phyloP scores from a whole-genome alignment of 1,140 invertebrate species.

The Stenopsyche tienmushanensis region DNA sequence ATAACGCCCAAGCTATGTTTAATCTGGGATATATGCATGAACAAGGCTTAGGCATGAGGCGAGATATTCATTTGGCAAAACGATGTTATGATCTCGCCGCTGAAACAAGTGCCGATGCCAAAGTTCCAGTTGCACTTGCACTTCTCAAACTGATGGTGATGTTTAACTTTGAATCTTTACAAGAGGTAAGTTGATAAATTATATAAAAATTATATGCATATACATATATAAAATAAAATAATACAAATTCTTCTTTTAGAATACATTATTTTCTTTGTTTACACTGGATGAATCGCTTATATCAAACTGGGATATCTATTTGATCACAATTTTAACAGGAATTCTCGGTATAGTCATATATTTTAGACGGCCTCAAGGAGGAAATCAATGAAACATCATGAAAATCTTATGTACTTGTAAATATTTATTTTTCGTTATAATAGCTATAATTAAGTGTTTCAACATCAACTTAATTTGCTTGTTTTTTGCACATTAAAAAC shows the following conservation, averaged over 20 bases:
- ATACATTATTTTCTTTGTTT: slow-evolving; percentile 64
- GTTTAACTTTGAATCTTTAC: slow-evolving; percentile 70
- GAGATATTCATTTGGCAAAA: slow-evolving; percentile 79
- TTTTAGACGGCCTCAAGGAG: slow-evolving; percentile 66
- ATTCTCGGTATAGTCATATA: slow-evolving; percentile 80
- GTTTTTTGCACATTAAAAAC: too few relatives aligned
- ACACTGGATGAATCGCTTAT: slow-evolving; percentile 70
- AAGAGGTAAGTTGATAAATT: slow-evolving; percentile 59
- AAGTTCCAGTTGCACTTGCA: slow-evolving; percentile 91
- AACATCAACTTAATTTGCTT: too few relatives aligned
- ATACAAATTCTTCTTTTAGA: slow-evolving; percentile 55
- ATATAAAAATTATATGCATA: not conserved
- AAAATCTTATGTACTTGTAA: too few relatives aligned
- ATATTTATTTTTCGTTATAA: too few relatives aligned
- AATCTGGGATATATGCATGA: slow-evolving; percentile 99
- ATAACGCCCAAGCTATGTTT: slow-evolving; percentile 98
- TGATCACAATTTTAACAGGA: slow-evolving; percentile 81
- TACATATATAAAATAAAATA: not conserved
- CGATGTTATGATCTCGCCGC: slow-evolving; percentile 96
- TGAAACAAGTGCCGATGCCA: slow-evolving; percentile 90
- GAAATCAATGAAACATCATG: too few relatives aligned
- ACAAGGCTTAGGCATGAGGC: slow-evolving; percentile 86
- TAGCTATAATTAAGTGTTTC: too few relatives aligned
- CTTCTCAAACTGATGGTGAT: slow-evolving; percentile 84
- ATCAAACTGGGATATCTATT: slow-evolving; percentile 92